Evolutionary conservation across 2,888 invertebrate species (phyloP).

Genomic region (Trichopoda pennipes): DNA sequence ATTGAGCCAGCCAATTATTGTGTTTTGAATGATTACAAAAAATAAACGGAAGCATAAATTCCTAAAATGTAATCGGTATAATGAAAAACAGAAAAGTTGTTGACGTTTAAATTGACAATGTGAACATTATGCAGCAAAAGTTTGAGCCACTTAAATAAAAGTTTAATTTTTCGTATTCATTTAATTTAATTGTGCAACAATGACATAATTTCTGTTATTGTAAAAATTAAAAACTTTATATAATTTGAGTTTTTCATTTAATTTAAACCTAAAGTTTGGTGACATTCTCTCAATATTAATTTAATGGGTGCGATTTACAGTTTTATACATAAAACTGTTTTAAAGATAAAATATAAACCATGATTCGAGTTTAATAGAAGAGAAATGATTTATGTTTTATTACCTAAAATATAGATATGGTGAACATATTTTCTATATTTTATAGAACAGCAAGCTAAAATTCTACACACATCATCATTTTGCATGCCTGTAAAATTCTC

Average conservation of each 20-base stretch:
- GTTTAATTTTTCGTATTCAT: constrained; percentile 1
- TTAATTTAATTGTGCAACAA: constrained; percentile 26
- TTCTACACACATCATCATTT: too few species aligned
- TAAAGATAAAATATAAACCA: too few species aligned
- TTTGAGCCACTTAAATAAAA: background rate
- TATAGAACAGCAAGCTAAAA: too few species aligned
- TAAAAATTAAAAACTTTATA: too few species aligned
- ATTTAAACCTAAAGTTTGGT: background rate
- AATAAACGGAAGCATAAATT: constrained; percentile 5
- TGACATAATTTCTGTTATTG: too few species aligned
- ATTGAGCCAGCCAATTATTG: constrained; percentile 57
- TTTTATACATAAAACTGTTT: background rate
- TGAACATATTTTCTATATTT: too few species aligned
- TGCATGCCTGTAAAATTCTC: too few species aligned
- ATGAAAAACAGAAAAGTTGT: background rate
- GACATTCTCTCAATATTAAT: background rate
- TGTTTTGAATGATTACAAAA: constrained; percentile 44
- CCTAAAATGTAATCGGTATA: background rate
- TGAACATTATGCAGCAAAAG: constrained; percentile 17
- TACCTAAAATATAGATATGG: too few species aligned
- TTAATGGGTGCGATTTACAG: background rate
- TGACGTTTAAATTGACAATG: background rate
- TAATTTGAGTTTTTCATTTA: background rate
- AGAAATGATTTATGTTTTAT: too few species aligned
- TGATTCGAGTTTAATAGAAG: too few species aligned